Evolutionary conservation across 2,797 vertebrate genomes (phyloP).

Genomic region (Acanthiza pusilla): DNA sequence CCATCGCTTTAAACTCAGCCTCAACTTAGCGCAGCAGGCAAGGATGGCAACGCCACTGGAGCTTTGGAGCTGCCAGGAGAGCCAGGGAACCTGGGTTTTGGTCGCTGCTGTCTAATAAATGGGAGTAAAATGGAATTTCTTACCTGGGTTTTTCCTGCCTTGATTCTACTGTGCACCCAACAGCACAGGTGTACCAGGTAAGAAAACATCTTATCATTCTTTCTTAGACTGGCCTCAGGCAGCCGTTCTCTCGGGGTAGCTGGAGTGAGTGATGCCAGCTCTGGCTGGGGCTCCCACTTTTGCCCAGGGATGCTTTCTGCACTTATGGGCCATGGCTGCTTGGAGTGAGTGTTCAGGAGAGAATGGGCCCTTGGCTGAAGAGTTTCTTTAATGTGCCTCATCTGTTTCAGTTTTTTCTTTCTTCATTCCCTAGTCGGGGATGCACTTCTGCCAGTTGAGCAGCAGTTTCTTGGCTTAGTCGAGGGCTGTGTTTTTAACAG

Average conservation of each 20-base stretch:
- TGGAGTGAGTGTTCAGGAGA: neutral
- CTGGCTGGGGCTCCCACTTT: neutral
- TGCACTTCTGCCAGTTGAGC: neutral
- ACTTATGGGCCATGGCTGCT: neutral
- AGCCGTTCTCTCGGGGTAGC: neutral
- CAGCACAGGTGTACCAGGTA: slow-evolving; percentile 85
- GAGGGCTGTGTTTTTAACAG: neutral
- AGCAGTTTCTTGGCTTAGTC: neutral
- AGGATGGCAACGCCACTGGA: slow-evolving; percentile 64
- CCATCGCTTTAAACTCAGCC: slow-evolving; percentile 11
- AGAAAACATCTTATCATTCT: slow-evolving; percentile 42
- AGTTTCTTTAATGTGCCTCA: neutral
- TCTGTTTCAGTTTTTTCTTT: neutral
- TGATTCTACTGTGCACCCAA: slow-evolving; percentile 79
- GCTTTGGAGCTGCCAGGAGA: slow-evolving; percentile 27
- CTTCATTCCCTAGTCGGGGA: neutral
- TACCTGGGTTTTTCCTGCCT: slow-evolving; percentile 75
- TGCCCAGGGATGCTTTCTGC: neutral
- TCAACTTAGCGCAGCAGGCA: slow-evolving; percentile 17
- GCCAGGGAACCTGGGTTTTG: slow-evolving; percentile 18
- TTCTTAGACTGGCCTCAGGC: neutral
- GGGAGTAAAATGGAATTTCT: slow-evolving; percentile 79
- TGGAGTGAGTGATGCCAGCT: neutral
- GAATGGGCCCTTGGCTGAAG: neutral
- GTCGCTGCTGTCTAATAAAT: slow-evolving; percentile 4